phyloP scores from a whole-genome alignment of 2,113 vertebrate genomes.

The Tragelaphus strepsiceros region DNA sequence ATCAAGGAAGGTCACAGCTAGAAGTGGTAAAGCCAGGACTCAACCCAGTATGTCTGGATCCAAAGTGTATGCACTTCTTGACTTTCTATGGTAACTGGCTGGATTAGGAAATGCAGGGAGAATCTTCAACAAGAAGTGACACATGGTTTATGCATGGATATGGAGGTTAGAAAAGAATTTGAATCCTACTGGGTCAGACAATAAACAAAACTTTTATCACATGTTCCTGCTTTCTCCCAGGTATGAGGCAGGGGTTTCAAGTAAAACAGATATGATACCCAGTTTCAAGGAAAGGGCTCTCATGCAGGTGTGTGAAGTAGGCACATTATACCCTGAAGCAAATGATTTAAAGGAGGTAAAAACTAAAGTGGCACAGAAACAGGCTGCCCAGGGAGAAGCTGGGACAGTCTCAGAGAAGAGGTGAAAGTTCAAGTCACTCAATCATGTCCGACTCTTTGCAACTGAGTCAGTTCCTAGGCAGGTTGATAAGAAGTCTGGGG shows the following conservation, averaged over 20 bases:
- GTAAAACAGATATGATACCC: neutral
- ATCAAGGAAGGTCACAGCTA: neutral
- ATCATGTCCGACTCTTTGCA: neutral
- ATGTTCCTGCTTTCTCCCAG: slow-evolving; percentile 4
- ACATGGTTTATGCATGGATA: neutral
- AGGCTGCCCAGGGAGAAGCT: neutral
- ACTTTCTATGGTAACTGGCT: neutral
- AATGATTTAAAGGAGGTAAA: neutral
- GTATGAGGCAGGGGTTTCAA: neutral
- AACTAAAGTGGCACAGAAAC: neutral
- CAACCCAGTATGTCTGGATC: neutral
- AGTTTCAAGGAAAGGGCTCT: neutral
- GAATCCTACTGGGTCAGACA: neutral
- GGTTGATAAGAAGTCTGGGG: neutral
- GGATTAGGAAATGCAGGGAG: neutral
- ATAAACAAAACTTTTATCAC: neutral
- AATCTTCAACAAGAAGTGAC: neutral
- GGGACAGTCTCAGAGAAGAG: neutral
- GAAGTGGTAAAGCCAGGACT: neutral
- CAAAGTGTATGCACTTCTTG: neutral
- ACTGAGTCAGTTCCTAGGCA: neutral
- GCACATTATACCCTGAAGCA: neutral
- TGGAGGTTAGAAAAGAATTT: slow-evolving; percentile 7
- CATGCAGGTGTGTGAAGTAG: neutral
- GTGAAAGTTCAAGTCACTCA: neutral